Evolutionary conservation across 2,888 invertebrate genomes (phyloP), one percentile per base, ranked within the genome.

Genomic region (Apeira syringaria): DNA sequence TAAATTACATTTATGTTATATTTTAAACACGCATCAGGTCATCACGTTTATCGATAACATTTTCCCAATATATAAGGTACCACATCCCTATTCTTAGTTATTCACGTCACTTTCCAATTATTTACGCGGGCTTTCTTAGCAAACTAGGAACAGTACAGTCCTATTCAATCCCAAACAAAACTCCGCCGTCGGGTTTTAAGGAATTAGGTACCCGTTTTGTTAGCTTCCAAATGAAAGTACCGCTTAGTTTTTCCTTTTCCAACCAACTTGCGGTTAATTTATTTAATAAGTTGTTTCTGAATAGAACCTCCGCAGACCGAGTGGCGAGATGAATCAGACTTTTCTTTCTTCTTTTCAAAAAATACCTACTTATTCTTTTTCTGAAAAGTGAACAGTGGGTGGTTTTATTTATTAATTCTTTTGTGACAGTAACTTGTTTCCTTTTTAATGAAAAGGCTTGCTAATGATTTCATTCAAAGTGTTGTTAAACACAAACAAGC

Each of bases 211-310:
- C 79, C 71, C 63, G 65, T 70, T 87, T 85, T 86, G 82, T 85
- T 62, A 74, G 54, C 48, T 18, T 41, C 27, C 39, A 39, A 53
- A 46, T 48, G 38, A 41, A 54, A 58, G 61, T 64, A 27, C 35
- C 72, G 73, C 79, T 84, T 80, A 84, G 83, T 80, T 84, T 77
- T 83, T 84, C 83, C 75, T 82, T 81, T 80, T 74, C 79, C 74
- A 67, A 28, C 64, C 65, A 77, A 82, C 79, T 83, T 84, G 83
- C 72, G 83, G 85, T 86, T 85, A 86, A 86, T 87, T 86, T 86
- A 86, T 86, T 86, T 83, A 86, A 86, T 86, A 87, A 87, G 85
- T 83, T 83, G 74, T 77, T 80, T 72, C 74, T 87, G 87, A 87
- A 87, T 84, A 80, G 82, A 75, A 56, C 36, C 41, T 41, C 68